Percentiles rank a stretch among this genome's conserved stretches.
These are phyloP conservation scores for Euzophera pinguis DNA, from an alignment of 2,888 invertebrate genomes.

Conservation along the genomic window DNA sequence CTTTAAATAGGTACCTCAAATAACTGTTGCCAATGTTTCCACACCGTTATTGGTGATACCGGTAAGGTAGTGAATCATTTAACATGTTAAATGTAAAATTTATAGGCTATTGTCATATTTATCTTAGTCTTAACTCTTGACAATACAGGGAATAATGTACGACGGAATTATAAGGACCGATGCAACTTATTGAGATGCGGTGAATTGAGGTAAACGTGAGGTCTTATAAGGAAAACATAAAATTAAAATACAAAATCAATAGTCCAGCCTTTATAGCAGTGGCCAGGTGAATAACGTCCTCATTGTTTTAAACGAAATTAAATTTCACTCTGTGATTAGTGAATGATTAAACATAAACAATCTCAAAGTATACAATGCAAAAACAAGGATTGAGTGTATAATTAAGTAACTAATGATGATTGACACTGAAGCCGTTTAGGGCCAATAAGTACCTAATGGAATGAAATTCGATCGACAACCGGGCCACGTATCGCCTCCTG, in stretches of 20 bases:
- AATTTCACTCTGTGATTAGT: neutral
- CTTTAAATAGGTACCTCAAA: constrained; percentile 35
- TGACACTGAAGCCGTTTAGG: constrained; percentile 40
- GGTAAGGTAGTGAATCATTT: constrained; percentile 30
- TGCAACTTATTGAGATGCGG: neutral
- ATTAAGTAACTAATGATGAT: constrained; percentile 40
- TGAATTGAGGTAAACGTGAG: neutral
- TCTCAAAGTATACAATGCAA: too few species aligned
- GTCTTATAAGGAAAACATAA: constrained; percentile 5
- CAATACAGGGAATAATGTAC: neutral
- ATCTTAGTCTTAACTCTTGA: constrained; percentile 23
- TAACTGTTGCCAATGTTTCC: constrained; percentile 34
- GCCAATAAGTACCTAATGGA: constrained; percentile 32
- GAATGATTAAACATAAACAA: neutral
- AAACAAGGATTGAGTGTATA: constrained; percentile 37
- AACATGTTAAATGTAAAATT: constrained; percentile 38
- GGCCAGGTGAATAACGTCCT: constrained; percentile 6
- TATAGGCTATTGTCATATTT: constrained; percentile 46
- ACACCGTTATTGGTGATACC: constrained; percentile 36
- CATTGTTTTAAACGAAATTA: neutral
- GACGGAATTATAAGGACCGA: neutral
- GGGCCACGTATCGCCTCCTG: constrained; percentile 52
- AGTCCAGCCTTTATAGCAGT: neutral
- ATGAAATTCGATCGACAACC: constrained; percentile 47
- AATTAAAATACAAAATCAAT: constrained; percentile 2